Base-by-base conservation (phyloP, 2,113 vertebrate species). In the Terrapene triunguis region DNA sequence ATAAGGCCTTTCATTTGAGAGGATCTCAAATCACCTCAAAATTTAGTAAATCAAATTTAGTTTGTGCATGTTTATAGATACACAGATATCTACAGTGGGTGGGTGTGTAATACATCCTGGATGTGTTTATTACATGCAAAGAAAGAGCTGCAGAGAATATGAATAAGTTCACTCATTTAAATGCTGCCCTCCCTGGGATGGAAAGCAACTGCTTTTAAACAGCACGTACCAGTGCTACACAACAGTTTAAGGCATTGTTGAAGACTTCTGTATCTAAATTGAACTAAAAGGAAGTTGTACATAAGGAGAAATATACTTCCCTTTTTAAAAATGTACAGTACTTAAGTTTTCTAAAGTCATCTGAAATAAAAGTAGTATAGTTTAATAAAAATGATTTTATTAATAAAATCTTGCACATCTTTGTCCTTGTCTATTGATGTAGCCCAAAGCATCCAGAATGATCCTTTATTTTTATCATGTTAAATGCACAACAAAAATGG, bases 101-200 rank as follows among this genome's bases (percentile, higher is more conserved):
- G 42, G 22, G 42, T 69, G 42, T 5, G 16, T 51, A 80, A 94
- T 50, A 85, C 17, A 8, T 48, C 35, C 72, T 48, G 79, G 91
- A 38, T 84, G 3, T 88, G 85, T 80, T 82, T 92, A 78, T 87
- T 88, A 53, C 84, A 50, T 82, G 82, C 54, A 24, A 27, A 82
- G 55, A 69, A 25, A 78, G 11, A 76, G 82, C 91, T 89, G 17
- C 82, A 74, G 88, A 74, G 44, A 69, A 19, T 32, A 85, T 90
- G 93, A 95, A 93, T 96, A 91, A 94, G 87, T 85, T 92, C 87
- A 81, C 95, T 96, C 92, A 95, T 97, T 91, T 90, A 62, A 47
- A 87, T 81, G 89, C 96, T 86, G 85, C 65, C 19, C 35, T 79
- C 85, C 38, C 85, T 74, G 95, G 91, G 94, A 48, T 84, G 65